Percentiles rank a stretch among this genome's conserved stretches.
Evolutionary conservation across 1,140 invertebrate genomes (phyloP).

Genomic region (Melitaea cinxia): DNA sequence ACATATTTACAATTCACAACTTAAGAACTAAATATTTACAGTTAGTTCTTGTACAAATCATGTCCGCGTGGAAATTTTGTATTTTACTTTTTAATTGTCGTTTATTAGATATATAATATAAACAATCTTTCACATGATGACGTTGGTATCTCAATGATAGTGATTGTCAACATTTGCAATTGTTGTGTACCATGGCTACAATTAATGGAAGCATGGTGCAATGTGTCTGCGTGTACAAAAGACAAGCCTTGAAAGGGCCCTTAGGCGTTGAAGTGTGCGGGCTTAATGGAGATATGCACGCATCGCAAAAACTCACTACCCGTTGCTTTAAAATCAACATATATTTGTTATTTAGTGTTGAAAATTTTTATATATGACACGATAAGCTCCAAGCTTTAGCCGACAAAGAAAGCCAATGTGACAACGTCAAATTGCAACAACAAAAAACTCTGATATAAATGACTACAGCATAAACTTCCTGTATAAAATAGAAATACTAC

Average conservation of each 20-base stretch:
- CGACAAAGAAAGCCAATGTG: neutral
- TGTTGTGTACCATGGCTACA: constrained; percentile 43
- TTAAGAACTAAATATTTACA: no score
- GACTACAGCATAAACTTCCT: neutral
- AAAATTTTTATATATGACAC: neutral
- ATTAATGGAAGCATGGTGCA: constrained; percentile 44
- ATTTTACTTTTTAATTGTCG: no score
- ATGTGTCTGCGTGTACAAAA: constrained; percentile 42
- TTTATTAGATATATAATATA: no score
- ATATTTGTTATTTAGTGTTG: constrained; percentile 21
- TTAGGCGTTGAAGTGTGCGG: constrained; percentile 45
- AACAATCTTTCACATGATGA: no score
- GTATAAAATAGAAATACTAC: constrained; percentile 4
- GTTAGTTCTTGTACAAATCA: no score
- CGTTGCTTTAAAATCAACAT: constrained; percentile 15
- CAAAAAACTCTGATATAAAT: neutral
- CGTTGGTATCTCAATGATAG: constrained; percentile 27
- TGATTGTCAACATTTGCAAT: constrained; percentile 38
- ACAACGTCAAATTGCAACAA: neutral
- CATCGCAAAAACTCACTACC: constrained; percentile 28
- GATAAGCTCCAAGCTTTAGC: neutral
- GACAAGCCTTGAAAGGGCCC: constrained; percentile 45
- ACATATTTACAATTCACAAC: no score
- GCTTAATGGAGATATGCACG: constrained; percentile 41
- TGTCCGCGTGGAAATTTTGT: no score